These are phyloP conservation scores for Holcopasites calliopsidis DNA, from an alignment of 1,140 invertebrate species.

Conservation along the genomic window DNA sequence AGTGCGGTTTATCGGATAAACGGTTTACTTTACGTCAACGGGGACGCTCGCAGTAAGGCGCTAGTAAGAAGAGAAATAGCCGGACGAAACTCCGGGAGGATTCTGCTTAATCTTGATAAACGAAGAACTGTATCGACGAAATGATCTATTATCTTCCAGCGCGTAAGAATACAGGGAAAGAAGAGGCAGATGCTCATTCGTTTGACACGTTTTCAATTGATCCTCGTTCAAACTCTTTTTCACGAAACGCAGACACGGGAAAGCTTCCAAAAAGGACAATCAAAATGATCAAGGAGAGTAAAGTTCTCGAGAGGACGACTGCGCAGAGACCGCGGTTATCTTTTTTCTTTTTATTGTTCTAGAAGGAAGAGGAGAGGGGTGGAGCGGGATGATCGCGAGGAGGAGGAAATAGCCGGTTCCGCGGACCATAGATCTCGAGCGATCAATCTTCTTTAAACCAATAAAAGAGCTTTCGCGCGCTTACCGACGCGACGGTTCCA, in stretches of 20 bases:
- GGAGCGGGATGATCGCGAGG: neutral
- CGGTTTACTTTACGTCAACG: too few relatives aligned
- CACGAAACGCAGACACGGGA: neutral
- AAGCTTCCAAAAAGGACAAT: neutral
- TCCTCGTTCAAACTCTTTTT: neutral
- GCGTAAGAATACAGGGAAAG: neutral
- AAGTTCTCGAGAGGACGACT: neutral
- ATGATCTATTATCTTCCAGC: neutral
- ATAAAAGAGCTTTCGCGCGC: neutral
- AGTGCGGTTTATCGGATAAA: too few relatives aligned
- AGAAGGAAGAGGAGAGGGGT: too few relatives aligned
- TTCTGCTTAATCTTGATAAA: neutral
- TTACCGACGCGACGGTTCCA: neutral
- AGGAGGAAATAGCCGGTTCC: neutral
- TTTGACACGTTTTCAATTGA: neutral
- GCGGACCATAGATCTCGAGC: constrained; percentile 1
- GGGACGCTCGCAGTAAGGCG: too few relatives aligned
- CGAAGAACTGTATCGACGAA: neutral
- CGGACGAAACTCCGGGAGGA: too few relatives aligned
- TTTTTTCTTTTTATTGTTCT: neutral
- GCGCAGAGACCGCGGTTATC: neutral
- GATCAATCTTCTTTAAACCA: constrained; percentile 32
- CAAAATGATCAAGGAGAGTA: neutral
- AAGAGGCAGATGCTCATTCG: neutral
- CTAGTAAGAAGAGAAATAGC: too few relatives aligned